A percentile compares a stretch with the other conserved stretches of the same genome.
phyloP scores from a whole-genome alignment of 2,888 invertebrate genomes.

The Hypomecis punctinalis region DNA sequence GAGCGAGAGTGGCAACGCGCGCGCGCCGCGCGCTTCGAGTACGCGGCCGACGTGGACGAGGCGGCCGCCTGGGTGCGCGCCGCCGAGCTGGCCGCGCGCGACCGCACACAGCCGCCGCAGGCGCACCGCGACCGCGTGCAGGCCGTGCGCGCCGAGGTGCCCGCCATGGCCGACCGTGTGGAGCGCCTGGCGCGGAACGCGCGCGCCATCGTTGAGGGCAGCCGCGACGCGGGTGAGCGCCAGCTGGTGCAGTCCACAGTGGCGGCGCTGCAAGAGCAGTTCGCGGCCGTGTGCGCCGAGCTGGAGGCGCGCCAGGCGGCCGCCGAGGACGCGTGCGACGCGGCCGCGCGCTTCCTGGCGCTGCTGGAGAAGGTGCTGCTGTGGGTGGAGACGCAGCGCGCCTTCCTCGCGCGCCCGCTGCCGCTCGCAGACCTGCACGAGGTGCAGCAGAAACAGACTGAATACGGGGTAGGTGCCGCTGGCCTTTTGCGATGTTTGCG shows the following conservation, averaged over 20 bases:
- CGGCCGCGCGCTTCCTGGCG: slow-evolving; percentile 94
- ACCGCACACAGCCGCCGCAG: slow-evolving; percentile 91
- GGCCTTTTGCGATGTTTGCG: neutral
- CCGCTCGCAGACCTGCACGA: slow-evolving; percentile 91
- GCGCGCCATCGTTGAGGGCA: slow-evolving; percentile 91
- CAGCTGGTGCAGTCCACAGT: slow-evolving; percentile 90
- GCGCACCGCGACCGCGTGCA: slow-evolving; percentile 91
- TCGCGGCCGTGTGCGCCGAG: slow-evolving; percentile 91
- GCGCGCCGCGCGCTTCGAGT: slow-evolving; percentile 92
- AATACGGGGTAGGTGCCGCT: slow-evolving; percentile 88
- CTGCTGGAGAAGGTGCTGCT: slow-evolving; percentile 92
- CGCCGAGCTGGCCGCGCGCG: slow-evolving; percentile 93
- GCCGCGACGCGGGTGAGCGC: slow-evolving; percentile 91
- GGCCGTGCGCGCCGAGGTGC: slow-evolving; percentile 90
- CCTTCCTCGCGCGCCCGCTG: slow-evolving; percentile 91
- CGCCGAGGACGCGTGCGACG: slow-evolving; percentile 94
- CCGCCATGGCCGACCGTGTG: slow-evolving; percentile 89
- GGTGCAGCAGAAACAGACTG: slow-evolving; percentile 93
- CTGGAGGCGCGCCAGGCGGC: slow-evolving; percentile 93
- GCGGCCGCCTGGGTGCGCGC: slow-evolving; percentile 93
- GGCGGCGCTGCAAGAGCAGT: slow-evolving; percentile 90
- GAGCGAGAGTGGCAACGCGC: slow-evolving; percentile 95
- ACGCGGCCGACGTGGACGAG: slow-evolving; percentile 91
- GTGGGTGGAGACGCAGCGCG: slow-evolving; percentile 93
- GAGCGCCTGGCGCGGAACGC: slow-evolving; percentile 92